These are phyloP conservation scores for Stomorhina lunata DNA, from an alignment of 2,888 invertebrate species.

Conservation along the genomic window DNA sequence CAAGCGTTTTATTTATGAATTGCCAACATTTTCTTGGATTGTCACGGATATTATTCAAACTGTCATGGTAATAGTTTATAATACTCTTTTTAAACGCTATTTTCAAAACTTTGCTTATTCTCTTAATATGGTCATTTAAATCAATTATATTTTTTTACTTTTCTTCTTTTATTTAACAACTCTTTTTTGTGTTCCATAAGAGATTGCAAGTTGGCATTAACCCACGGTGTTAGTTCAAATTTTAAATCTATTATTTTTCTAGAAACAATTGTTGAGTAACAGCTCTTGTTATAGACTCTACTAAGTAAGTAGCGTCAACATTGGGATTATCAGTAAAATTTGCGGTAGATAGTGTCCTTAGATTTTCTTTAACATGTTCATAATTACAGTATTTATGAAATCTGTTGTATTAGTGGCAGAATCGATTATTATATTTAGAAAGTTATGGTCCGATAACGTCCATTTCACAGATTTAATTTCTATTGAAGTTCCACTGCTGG, in stretches of 20 bases:
- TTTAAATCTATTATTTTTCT: not conserved
- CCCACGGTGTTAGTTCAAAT: not conserved
- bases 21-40: not conserved
- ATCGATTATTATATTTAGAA: not conserved
- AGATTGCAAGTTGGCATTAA: not conserved
- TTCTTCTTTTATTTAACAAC: conserved; percentile 10
- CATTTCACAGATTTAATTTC: not conserved
- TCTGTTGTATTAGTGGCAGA: not conserved
- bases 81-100: not conserved
- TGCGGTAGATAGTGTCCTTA: not conserved
- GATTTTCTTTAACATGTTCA: not conserved
- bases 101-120: conserved; percentile 11
- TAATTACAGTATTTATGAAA: not conserved
- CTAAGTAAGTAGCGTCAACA: not conserved
- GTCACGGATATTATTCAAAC: not conserved
- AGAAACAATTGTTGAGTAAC: not conserved
- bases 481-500: not conserved
- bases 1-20: not conserved
- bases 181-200: conserved; percentile 1
- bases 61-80: not conserved
- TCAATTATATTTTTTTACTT: not conserved
- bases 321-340: not conserved
- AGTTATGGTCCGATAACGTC: not conserved
- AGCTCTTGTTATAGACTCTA: not conserved
- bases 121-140: not conserved